A percentile compares a stretch with the other conserved stretches of the same genome.
Evolutionary conservation across 2,888 invertebrate genomes (phyloP).

Genomic region (Pachycephus smyrnensis): DNA sequence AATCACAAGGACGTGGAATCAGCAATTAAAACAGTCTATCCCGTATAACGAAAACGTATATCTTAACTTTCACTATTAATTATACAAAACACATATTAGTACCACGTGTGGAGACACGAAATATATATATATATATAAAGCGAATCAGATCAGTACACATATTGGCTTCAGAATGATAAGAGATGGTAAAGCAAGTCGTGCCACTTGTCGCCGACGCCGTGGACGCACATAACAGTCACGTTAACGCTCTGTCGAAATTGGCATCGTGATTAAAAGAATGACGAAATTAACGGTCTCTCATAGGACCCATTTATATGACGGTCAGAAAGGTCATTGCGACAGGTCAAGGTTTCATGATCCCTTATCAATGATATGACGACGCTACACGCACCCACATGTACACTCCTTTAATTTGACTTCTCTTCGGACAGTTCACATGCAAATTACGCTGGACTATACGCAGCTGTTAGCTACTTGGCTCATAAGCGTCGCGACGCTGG

Average conservation of each 20-base stretch:
- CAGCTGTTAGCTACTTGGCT: background rate
- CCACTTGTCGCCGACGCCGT: background rate
- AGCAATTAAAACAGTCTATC: background rate
- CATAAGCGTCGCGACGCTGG: background rate
- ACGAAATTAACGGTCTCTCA: background rate
- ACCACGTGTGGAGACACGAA: background rate
- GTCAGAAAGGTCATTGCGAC: background rate
- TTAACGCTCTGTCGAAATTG: slow-evolving; percentile 1
- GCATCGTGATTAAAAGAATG: background rate
- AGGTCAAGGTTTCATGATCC: slow-evolving; percentile 9
- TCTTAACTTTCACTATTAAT: background rate
- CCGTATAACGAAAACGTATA: background rate
- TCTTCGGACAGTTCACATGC: background rate
- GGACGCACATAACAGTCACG: background rate
- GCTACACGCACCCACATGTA: background rate
- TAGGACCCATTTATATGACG: background rate
- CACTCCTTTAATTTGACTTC: background rate
- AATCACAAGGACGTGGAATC: background rate
- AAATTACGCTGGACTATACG: background rate
- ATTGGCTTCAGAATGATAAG: background rate
- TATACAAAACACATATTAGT: background rate
- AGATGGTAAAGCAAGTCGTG: background rate
- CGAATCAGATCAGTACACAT: too few relatives aligned
- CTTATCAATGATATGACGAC: slow-evolving; percentile 15
- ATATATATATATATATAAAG: background rate